Evolutionary conservation across 2,888 invertebrate species (phyloP).

Genomic region (Cheiracanthium punctorium): DNA sequence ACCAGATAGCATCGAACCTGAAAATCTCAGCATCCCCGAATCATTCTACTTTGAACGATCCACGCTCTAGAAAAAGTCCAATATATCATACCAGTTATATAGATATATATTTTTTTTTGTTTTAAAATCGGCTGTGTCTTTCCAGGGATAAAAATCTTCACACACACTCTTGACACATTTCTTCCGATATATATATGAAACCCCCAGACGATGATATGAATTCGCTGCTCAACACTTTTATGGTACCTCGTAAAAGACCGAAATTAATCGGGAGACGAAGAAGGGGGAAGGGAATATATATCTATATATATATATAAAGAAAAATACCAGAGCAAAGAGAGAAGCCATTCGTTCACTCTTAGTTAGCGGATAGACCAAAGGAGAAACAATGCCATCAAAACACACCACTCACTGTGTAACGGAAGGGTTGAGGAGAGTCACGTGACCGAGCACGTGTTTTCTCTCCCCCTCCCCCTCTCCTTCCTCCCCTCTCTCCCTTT

Average conservation of each 20-base stretch:
- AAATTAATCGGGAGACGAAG: slow-evolving; percentile 53
- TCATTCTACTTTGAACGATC: background rate
- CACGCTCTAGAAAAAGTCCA: background rate
- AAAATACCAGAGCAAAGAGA: slow-evolving; percentile 3
- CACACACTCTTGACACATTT: too few relatives aligned
- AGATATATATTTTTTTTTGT: too few relatives aligned
- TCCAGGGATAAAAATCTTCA: background rate
- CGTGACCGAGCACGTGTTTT: slow-evolving; percentile 60
- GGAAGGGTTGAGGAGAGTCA: slow-evolving; percentile 62
- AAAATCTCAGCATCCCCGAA: background rate
- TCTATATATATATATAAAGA: too few relatives aligned
- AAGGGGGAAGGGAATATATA: slow-evolving; percentile 38
- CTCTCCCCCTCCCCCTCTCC: slow-evolving; percentile 16
- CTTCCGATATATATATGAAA: background rate
- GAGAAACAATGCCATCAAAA: slow-evolving; percentile 67
- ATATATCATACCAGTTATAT: too few relatives aligned
- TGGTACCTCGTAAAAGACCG: slow-evolving; percentile 47
- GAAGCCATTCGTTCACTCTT: slow-evolving; percentile 40
- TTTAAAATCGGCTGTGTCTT: background rate
- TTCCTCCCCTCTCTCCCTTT: slow-evolving; percentile 12
- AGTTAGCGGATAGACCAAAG: slow-evolving; percentile 41
- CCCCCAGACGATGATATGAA: background rate
- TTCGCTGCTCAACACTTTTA: slow-evolving; percentile 12
- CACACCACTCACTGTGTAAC: slow-evolving; percentile 34
- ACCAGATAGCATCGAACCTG: too few relatives aligned